A percentile compares a stretch with the other conserved stretches of the same genome.
Evolutionary conservation across 2,797 vertebrate genomes (phyloP).

Genomic region (Sebastes alutus): DNA sequence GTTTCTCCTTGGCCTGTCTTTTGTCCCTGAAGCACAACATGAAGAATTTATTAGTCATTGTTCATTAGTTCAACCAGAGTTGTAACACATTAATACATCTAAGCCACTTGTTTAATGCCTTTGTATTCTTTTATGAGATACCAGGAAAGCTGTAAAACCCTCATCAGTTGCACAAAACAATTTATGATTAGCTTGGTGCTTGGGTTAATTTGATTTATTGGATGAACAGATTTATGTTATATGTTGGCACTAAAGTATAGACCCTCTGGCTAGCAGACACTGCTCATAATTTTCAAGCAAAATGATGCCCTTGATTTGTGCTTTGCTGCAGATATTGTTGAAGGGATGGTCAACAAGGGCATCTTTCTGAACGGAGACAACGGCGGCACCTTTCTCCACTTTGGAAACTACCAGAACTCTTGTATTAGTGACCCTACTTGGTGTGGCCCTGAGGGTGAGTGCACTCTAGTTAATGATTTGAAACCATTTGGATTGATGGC

Average conservation of each 20-base stretch:
- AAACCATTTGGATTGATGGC: not conserved
- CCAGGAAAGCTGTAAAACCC: constrained; percentile 14
- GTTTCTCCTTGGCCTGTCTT: not conserved
- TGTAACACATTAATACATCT: not conserved
- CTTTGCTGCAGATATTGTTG: constrained; percentile 89
- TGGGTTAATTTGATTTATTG: not conserved
- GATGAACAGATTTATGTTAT: not conserved
- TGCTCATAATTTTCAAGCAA: not conserved
- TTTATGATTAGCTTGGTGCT: not conserved
- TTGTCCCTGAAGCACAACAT: not conserved
- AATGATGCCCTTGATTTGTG: constrained; percentile 16
- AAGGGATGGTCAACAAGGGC: constrained; percentile 94
- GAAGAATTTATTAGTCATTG: not conserved
- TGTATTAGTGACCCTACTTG: constrained; percentile 92
- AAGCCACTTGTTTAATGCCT: not conserved
- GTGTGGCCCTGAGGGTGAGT: constrained; percentile 92
- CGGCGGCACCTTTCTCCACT: constrained; percentile 89
- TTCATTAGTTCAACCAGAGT: not conserved
- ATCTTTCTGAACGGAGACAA: constrained; percentile 89
- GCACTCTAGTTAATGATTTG: not conserved
- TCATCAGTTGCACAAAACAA: not conserved
- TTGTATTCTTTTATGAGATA: not conserved
- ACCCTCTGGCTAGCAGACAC: not conserved
- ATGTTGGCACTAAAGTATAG: not conserved
- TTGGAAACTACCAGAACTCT: constrained; percentile 88